Conservation (phyloP, 2,888 invertebrate species). For the Hedya salicella region DNA sequence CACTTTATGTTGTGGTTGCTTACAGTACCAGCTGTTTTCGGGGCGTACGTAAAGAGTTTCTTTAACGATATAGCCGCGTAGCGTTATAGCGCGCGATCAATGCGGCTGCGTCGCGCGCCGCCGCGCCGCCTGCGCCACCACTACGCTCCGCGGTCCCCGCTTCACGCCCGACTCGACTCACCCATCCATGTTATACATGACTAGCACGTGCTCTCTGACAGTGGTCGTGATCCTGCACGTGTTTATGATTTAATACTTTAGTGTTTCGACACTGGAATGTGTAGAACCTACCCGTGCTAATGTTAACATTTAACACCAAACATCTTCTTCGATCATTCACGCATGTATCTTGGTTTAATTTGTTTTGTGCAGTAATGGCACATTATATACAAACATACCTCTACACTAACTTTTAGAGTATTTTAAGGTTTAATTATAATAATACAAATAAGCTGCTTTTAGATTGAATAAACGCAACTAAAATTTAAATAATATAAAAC, state of each 20-base stretch:
- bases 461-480: slow-evolving; percentile 8
- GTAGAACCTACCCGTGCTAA: slow-evolving; percentile 27
- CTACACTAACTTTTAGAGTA: slow-evolving; percentile 1
- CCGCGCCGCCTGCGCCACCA: slow-evolving; percentile 44
- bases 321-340: slow-evolving; percentile 23
- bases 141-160: slow-evolving; percentile 48
- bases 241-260: slow-evolving; percentile 26
- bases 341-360: slow-evolving; percentile 22
- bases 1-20: slow-evolving; percentile 79
- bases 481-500: slow-evolving; percentile 26
- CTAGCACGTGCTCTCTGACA: slow-evolving; percentile 41
- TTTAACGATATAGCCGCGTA: slow-evolving; percentile 69
- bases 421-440: neutral
- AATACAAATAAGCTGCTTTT: slow-evolving; percentile 15
- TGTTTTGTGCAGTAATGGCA: neutral
- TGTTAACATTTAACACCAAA: slow-evolving; percentile 23
- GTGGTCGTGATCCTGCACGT: slow-evolving; percentile 33
- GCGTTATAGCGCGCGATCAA: slow-evolving; percentile 61
- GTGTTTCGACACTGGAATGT: slow-evolving; percentile 35
- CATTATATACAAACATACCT: slow-evolving; percentile 1
- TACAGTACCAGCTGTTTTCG: slow-evolving; percentile 88
- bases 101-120: slow-evolving; percentile 49
- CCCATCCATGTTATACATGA: slow-evolving; percentile 49
- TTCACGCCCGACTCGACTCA: slow-evolving; percentile 50
- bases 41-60: slow-evolving; percentile 85